phyloP scores from a whole-genome alignment of 1,140 invertebrate species.

The Procambarus clarkii region DNA sequence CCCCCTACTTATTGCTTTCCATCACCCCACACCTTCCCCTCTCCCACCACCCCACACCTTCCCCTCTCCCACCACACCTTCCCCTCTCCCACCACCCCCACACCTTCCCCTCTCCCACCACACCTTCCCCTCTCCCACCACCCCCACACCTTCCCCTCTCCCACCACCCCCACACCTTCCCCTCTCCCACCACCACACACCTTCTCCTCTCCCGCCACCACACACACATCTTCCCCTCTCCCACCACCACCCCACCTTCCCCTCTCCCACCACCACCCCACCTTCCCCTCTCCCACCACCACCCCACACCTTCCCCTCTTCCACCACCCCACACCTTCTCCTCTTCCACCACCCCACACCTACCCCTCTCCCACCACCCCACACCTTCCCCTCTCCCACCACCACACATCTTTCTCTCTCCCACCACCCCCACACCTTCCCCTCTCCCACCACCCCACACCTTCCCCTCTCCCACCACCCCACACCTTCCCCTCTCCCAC shows the following conservation, averaged over 20 bases:
- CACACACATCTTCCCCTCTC: too few species aligned
- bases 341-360: background rate
- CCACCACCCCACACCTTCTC: too few species aligned
- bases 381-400: background rate
- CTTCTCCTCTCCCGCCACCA: too few species aligned
- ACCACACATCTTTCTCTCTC: too few species aligned
- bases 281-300: too few species aligned
- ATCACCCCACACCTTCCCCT: background rate
- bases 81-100: background rate
- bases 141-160: too few species aligned
- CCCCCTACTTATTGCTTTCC: background rate
- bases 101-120: background rate
- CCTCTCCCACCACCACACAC: too few species aligned
- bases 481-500: background rate
- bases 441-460: background rate
- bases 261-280: too few species aligned
- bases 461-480: background rate
- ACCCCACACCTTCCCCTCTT: too few species aligned
- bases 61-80: background rate
- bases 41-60: background rate
- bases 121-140: too few species aligned
- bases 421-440: background rate
- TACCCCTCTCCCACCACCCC: background rate
- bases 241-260: too few species aligned
- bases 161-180: too few species aligned